Conservation (phyloP, 2,888 invertebrate genomes). For the Megastigmus dorsalis region DNA sequence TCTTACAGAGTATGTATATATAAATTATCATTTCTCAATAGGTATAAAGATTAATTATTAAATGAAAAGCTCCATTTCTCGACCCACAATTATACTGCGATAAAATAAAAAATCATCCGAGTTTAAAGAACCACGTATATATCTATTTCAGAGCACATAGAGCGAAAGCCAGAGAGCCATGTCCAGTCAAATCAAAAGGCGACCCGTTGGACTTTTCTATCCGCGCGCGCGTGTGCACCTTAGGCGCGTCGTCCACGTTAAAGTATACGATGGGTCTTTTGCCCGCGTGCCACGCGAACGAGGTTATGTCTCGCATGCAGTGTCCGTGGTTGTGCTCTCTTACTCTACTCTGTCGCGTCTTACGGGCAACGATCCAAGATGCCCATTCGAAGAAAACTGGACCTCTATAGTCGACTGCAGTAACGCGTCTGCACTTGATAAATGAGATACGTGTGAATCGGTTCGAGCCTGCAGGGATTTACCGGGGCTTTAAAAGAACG, state of each 20-base stretch:
- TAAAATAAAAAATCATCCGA: too few species aligned
- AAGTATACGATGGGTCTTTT: background rate
- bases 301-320: constrained; percentile 22
- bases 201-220: background rate
- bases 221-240: background rate
- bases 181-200: constrained; percentile 27
- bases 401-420: background rate
- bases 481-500: constrained; percentile 8
- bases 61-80: too few species aligned
- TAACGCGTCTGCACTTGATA: constrained; percentile 19
- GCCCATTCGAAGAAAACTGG: constrained; percentile 39
- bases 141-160: too few species aligned
- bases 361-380: constrained; percentile 46
- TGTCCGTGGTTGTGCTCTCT: too few species aligned
- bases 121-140: too few species aligned
- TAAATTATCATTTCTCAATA: too few species aligned
- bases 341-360: constrained; percentile 22
- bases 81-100: too few species aligned
- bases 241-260: background rate
- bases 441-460: constrained; percentile 43
- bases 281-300: constrained; percentile 16
- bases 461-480: constrained; percentile 8
- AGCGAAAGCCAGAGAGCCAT: too few species aligned
- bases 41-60: too few species aligned
- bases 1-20: too few species aligned